phyloP scores from a whole-genome alignment of 2,888 invertebrate genomes.

The Pegoplata infirma region DNA sequence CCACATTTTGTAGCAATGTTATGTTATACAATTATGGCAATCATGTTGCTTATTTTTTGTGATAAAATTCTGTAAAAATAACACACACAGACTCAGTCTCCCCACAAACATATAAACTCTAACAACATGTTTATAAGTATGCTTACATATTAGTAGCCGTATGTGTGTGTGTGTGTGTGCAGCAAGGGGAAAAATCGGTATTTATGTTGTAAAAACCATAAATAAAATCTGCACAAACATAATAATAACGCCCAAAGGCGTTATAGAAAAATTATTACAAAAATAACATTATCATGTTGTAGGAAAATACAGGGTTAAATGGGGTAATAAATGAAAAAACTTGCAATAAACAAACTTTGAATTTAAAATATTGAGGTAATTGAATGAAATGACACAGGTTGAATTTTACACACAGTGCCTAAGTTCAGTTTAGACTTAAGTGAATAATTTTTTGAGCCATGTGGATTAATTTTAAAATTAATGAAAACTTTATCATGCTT shows the following conservation, averaged over 20 bases:
- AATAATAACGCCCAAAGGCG: constrained; percentile 35
- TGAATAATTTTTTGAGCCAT: too few relatives aligned
- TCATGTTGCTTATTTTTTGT: not conserved
- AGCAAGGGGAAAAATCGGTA: not conserved
- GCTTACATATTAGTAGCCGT: not conserved
- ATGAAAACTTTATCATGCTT: too few relatives aligned
- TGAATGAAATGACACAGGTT: too few relatives aligned
- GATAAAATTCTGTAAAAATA: not conserved
- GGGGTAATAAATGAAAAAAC: not conserved
- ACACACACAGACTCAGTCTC: not conserved
- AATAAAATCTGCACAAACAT: constrained; percentile 16
- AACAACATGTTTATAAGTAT: not conserved
- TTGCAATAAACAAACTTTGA: not conserved
- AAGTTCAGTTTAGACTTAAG: too few relatives aligned
- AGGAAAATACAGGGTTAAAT: not conserved
- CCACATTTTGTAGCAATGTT: constrained; percentile 3
- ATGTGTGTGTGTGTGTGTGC: too few relatives aligned
- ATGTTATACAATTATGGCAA: constrained; percentile 12
- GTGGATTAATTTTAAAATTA: too few relatives aligned
- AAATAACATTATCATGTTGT: not conserved
- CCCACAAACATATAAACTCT: not conserved
- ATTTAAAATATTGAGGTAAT: not conserved
- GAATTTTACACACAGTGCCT: too few relatives aligned
- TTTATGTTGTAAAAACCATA: constrained; percentile 14
- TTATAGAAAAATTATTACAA: not conserved